phyloP scores from a whole-genome alignment of 2,113 vertebrate genomes.

The Cyanoramphus novaezelandiae region DNA sequence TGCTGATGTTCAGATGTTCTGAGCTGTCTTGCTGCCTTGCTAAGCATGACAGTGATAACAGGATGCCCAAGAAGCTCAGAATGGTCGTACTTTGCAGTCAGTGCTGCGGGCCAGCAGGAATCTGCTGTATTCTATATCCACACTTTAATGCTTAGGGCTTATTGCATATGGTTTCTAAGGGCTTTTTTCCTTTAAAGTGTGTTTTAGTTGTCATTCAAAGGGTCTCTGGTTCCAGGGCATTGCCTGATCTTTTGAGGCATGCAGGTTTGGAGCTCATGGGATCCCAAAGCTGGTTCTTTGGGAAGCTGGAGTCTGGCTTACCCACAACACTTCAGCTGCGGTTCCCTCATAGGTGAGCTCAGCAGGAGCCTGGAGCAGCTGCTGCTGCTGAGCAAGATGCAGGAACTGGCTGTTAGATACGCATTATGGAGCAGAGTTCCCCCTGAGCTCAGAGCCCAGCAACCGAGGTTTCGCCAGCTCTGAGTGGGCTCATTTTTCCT shows the following conservation, averaged over 20 bases:
- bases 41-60: neutral
- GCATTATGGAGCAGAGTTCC: neutral
- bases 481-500: neutral
- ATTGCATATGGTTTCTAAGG: neutral
- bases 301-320: neutral
- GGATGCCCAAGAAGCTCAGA: neutral
- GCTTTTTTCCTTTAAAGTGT: neutral
- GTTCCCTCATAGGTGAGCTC: neutral
- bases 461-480: neutral
- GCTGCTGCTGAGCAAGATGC: neutral
- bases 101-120: neutral
- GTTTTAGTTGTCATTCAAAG: neutral
- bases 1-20: neutral
- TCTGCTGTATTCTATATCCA: neutral
- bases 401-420: neutral
- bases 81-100: neutral
- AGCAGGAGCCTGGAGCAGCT: neutral
- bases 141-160: accelerated
- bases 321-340: accelerated
- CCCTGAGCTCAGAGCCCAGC: neutral
- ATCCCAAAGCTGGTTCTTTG: neutral
- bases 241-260: neutral
- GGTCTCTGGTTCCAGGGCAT: neutral
- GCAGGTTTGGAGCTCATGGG: neutral
- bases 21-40: neutral